Base-by-base conservation (phyloP, 2,888 invertebrate species). In the Bunonema sp. region DNA sequence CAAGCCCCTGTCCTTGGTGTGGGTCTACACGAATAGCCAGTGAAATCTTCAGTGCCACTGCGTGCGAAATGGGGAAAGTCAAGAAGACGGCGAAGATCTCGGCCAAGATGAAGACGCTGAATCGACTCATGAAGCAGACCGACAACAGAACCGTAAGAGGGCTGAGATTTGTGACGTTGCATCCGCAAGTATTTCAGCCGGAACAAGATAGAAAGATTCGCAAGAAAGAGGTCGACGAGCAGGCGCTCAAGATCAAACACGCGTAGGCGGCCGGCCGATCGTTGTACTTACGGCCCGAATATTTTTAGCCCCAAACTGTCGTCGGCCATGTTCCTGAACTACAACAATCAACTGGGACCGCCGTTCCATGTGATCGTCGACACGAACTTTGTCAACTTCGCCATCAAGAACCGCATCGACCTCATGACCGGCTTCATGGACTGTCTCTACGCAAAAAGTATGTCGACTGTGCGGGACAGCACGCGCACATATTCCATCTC, bases 371-470 rank as follows among this genome's bases (percentile, higher is more conserved):
- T 99, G 30, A 74, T 99, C 15, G 70, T 91, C 3, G 97, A 99
- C 68, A 99, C 97, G 2, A 99, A 99, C 74, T 99, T 99, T 67
- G 81, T 99, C 7, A 97, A 99, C 69, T 93, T 97, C 68, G 85
- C 91, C 4, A 87, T 99, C 30, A 88, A 89, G 71, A 88, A 87
- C 69, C 91, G 93, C 74, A 74, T 99, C 50, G 97, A 99, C 67
- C 82, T 99, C 29, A 79, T 89, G 41, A 83, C 88, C 64, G 84
- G 83, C 51, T 88, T 97, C 86, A 93, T 93, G 91, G 89, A 97
- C 64, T 97, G 93, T 70, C 75, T 99, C 4, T 91, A 89, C 72
- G 97, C 93, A 0, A 97, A 97, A 74, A 78, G 79, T 77, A 66
- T 70, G 72, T 61, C 40, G 5, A 8, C n/a, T 30, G 26, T 32